Conservation (phyloP, 92 coral and sea anemone species). For the Umimayanthus kanabou region DNA sequence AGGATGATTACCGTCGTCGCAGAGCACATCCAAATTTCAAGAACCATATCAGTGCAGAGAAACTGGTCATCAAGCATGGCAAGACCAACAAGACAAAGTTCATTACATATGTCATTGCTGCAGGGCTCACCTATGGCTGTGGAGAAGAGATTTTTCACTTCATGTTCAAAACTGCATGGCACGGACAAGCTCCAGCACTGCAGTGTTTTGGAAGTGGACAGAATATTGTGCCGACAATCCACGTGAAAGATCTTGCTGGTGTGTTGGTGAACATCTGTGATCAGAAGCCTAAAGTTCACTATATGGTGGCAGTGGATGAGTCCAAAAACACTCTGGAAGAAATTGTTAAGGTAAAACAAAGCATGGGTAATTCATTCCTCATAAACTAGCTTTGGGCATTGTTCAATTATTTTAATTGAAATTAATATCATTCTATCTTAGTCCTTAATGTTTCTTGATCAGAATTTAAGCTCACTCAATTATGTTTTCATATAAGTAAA, state of each 20-base stretch:
- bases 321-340: constrained; percentile 98
- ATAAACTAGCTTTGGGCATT: neutral
- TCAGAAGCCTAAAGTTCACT: constrained; percentile 93
- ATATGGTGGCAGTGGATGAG: constrained; percentile 94
- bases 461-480: neutral
- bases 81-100: constrained; percentile 93
- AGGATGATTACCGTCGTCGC: constrained; percentile 97
- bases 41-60: constrained; percentile 96
- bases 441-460: neutral
- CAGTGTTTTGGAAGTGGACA: constrained; percentile 98
- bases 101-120: constrained; percentile 90
- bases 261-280: constrained; percentile 92
- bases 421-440: too few species aligned
- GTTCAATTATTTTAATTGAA: too few species aligned
- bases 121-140: constrained; percentile 92
- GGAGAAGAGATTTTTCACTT: constrained; percentile 99
- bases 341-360: constrained; percentile 82
- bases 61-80: constrained; percentile 94
- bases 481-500: neutral
- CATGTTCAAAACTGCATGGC: constrained; percentile 98
- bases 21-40: constrained; percentile 98
- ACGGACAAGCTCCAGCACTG: constrained; percentile 91
- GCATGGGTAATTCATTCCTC: neutral
- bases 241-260: constrained; percentile 83
- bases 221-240: constrained; percentile 93